Evolutionary conservation across 2,113 vertebrate genomes (phyloP).

Genomic region (Sinocyclocheilus maitianheensis): DNA sequence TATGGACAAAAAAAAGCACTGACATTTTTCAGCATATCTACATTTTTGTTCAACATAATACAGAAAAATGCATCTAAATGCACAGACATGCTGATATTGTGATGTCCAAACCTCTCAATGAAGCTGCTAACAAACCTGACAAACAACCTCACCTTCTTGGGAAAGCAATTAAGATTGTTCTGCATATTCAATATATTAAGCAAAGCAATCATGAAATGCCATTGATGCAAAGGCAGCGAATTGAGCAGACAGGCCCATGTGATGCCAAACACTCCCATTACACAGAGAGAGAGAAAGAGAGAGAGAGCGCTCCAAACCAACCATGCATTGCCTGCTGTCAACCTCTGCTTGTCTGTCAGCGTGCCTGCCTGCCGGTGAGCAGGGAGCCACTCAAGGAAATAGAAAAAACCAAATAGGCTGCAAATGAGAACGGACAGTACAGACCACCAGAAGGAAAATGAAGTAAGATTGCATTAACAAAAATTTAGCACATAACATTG

Average conservation of each 20-base stretch:
- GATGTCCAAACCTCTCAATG: conserved; percentile 1
- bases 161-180: conserved; percentile 32
- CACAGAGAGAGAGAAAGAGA: conserved; percentile 33
- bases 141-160: conserved; percentile 5
- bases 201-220: conserved; percentile 35
- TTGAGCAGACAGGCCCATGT: conserved; percentile 32
- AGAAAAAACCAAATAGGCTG: conserved; percentile 34
- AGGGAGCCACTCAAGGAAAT: conserved; percentile 13
- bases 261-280: conserved; percentile 35
- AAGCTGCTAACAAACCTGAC: not conserved
- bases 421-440: conserved; percentile 22
- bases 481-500: not conserved
- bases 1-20: no score
- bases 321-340: conserved; percentile 35
- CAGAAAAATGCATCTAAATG: not conserved
- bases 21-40: no score
- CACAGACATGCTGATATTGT: no score
- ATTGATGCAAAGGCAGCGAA: conserved; percentile 25
- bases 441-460: conserved; percentile 13
- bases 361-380: not conserved
- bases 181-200: conserved; percentile 9
- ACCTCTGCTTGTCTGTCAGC: not conserved
- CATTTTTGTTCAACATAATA: not conserved
- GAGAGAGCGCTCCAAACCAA: conserved; percentile 27
- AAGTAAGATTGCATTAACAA: conserved; percentile 22